These are phyloP conservation scores for Thamnophis elegans DNA, from an alignment of 2,797 vertebrate species.

Conservation along the genomic window DNA sequence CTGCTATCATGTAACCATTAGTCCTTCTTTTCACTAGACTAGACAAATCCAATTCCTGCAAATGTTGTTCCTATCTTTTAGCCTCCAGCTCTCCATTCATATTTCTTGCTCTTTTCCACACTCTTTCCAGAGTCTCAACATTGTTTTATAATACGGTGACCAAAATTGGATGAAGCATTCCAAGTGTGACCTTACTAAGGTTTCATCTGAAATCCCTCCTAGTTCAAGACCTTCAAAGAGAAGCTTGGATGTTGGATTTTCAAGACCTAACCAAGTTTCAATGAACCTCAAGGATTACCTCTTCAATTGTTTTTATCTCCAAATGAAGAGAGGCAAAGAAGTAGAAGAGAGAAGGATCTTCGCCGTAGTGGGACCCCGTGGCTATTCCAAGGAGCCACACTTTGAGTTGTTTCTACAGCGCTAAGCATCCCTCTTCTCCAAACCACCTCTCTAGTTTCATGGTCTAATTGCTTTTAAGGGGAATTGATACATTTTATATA, in stretches of 20 bases:
- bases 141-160: no score
- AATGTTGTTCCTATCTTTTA: no score
- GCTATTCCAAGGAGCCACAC: not conserved
- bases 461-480: not conserved
- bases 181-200: no score
- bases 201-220: no score
- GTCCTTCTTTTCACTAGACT: no score
- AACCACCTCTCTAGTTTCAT: not conserved
- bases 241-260: not conserved
- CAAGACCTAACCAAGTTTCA: not conserved
- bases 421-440: not conserved
- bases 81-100: no score
- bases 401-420: not conserved
- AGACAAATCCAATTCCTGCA: no score
- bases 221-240: no score
- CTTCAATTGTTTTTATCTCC: not conserved
- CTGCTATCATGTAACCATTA: no score
- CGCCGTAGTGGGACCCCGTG: not conserved
- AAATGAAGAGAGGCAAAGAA: not conserved
- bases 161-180: no score
- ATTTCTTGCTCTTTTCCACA: no score
- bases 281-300: not conserved
- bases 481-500: not conserved
- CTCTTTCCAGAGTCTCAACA: no score
- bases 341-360: not conserved